These are phyloP conservation scores for Drosophila prolongata DNA, from an alignment of 2,888 invertebrate genomes.

Conservation along the genomic window DNA sequence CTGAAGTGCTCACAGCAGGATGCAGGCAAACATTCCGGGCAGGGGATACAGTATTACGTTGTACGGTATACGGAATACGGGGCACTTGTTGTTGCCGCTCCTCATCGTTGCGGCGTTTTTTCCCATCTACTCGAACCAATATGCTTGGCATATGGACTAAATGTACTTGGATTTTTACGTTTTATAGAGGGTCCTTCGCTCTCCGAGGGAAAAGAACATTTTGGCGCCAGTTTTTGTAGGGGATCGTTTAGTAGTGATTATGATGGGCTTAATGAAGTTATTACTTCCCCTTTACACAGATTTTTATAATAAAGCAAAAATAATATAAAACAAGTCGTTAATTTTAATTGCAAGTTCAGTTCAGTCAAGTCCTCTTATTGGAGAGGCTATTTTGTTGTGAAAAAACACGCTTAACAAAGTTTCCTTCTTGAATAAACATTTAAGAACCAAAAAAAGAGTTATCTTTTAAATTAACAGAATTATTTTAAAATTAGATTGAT, in stretches of 20 bases:
- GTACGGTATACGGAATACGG: conserved; percentile 10
- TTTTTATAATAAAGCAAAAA: background rate
- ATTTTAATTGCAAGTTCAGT: background rate
- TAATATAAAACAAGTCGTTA: too few relatives aligned
- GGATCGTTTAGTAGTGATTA: background rate
- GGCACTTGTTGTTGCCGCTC: conserved; percentile 67
- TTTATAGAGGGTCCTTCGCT: conserved; percentile 14
- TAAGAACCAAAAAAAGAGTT: too few relatives aligned
- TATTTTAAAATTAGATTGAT: too few relatives aligned
- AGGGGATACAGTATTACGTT: conserved; percentile 13
- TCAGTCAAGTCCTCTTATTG: background rate
- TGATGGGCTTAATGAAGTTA: background rate
- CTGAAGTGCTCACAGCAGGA: conserved; percentile 64
- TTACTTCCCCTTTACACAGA: background rate
- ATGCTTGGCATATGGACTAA: conserved; percentile 74
- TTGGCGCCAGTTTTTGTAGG: conserved; percentile 13
- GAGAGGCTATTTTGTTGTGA: too few relatives aligned
- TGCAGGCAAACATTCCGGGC: conserved; percentile 35
- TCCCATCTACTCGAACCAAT: conserved; percentile 61
- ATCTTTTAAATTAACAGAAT: too few relatives aligned
- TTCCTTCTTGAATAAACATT: too few relatives aligned
- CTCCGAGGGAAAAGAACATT: background rate
- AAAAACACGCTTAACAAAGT: too few relatives aligned
- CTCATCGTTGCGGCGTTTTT: conserved; percentile 36
- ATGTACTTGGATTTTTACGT: conserved; percentile 48